Evolutionary conservation across 2,113 vertebrate species (phyloP).

Genomic region (Oryzias celebensis): DNA sequence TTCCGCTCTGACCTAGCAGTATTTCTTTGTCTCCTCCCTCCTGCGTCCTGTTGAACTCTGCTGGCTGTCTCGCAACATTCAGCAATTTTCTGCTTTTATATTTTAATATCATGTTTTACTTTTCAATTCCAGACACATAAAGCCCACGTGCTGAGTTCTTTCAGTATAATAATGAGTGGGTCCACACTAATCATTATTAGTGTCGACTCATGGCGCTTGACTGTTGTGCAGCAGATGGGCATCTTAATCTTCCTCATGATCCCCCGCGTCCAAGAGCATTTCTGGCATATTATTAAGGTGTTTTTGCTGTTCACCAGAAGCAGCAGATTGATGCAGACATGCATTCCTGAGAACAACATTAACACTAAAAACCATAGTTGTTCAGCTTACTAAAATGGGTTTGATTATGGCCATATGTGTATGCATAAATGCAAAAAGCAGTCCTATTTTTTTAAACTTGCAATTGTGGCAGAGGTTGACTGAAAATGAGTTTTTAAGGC

Average conservation of each 20-base stretch:
- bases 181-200: constrained; percentile 5
- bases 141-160: not conserved
- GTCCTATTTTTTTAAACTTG: not conserved
- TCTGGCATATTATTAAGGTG: constrained; percentile 7
- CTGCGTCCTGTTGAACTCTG: constrained; percentile 1
- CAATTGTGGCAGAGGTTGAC: not conserved
- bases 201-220: constrained; percentile 17
- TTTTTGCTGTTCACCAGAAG: constrained; percentile 23
- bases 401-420: not conserved
- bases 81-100: not conserved
- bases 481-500: not conserved
- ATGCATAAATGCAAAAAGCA: not conserved
- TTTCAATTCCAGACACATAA: not conserved
- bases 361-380: constrained; percentile 13
- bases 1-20: not conserved
- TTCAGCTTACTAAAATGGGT: not conserved
- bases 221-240: constrained; percentile 52
- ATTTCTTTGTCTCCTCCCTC: not conserved
- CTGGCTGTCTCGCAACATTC: not conserved
- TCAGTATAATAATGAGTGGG: constrained; percentile 10
- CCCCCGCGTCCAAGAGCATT: constrained; percentile 36
- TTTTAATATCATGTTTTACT: not conserved
- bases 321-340: constrained; percentile 7
- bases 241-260: constrained; percentile 59
- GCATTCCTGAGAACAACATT: constrained; percentile 1